Base-by-base conservation (phyloP, 2,888 invertebrate species). In the Halictus ligatus region DNA sequence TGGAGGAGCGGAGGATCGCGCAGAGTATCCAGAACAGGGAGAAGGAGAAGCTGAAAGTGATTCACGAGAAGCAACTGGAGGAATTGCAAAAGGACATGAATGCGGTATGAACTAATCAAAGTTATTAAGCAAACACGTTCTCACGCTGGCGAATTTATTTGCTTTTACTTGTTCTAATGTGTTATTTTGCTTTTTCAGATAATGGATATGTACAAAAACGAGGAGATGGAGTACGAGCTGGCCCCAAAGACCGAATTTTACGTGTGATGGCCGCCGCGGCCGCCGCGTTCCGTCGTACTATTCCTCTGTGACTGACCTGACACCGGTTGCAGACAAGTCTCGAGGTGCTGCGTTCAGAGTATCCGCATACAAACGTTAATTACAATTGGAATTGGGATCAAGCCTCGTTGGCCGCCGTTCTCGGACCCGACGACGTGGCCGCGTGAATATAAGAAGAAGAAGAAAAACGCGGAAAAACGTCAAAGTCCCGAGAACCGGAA, bases 171-270 rank as follows among this genome's bases (percentile, higher is more conserved):
- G 4, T 35, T 35, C 4, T 35, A 35, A 35, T 35, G 5, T 35
- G 5, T 35, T 35, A 35, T 35, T 35, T 35, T 18, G 3, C 21
- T 73, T 88, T 95, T 96, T 64, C 96, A 98, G 98, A 96, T 98
- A 94, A 97, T 98, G 95, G 98, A 98, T 95, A 97, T 98, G 97
- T 98, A 98, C 96, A 98, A 98, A 96, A 98, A 98, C 96, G 98
- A 98, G 95, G 98, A 98, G 95, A 96, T 98, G 91, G 98, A 98
- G 95, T 98, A 98, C 95, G 98, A 98, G 94, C 96, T 98, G 96
- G 97, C 98, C 93, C 97, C 97, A 94, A 98, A 98, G 96, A 97
- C 97, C 92, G 98, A 98, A 95, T 98, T 98, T 96, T 98, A 98
- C 96, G 98, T 98, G 96, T 98, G 97, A 96, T 92, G 84, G 88